Evolutionary conservation across 2,797 vertebrate genomes (phyloP).

Genomic region (Cynopterus sphinx): DNA sequence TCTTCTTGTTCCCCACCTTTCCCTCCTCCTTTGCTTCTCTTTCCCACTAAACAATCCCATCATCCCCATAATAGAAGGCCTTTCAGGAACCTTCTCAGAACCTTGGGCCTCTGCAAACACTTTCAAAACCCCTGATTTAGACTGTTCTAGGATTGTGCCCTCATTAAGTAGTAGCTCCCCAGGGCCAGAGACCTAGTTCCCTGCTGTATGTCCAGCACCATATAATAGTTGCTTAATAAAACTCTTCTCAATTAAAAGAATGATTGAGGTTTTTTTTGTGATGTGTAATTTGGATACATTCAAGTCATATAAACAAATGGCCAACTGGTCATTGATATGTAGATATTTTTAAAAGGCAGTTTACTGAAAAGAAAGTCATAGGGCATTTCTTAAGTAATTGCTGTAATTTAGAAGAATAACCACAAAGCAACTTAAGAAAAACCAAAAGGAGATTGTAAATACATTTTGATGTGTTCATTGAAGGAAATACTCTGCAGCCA

Average conservation of each 20-base stretch:
- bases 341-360: not conserved
- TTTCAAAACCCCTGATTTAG: not conserved
- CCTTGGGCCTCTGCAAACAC: not conserved
- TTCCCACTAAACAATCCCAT: not conserved
- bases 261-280: not conserved
- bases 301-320: not conserved
- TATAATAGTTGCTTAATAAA: not conserved
- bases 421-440: not conserved
- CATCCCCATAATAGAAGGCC: not conserved
- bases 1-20: not conserved
- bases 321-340: not conserved
- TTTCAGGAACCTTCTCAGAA: not conserved
- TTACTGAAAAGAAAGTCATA: not conserved
- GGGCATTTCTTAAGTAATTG: slow-evolving; percentile 22
- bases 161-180: not conserved
- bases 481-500: not conserved
- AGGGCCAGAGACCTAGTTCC: not conserved
- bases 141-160: not conserved
- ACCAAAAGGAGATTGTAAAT: not conserved
- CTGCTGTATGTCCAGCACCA: not conserved
- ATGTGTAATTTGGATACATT: not conserved
- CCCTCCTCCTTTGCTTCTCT: not conserved
- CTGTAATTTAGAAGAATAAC: slow-evolving; percentile 4
- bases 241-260: not conserved
- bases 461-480: not conserved